Evolutionary conservation across 2,113 vertebrate species (phyloP).

Genomic region (Oreochromis aureus): DNA sequence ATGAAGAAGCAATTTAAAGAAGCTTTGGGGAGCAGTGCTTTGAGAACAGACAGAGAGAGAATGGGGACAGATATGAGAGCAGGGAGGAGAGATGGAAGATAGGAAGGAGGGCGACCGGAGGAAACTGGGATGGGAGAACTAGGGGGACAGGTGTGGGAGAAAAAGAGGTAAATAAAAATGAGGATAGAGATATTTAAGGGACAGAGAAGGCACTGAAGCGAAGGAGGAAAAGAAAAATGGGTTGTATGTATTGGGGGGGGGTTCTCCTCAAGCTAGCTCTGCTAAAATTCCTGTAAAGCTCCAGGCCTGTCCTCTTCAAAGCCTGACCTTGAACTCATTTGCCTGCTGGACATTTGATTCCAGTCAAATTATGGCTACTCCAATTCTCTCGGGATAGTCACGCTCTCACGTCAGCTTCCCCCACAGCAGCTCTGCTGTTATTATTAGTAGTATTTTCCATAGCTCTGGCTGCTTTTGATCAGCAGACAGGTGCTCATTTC

Average conservation of each 20-base stretch:
- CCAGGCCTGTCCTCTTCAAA: not conserved
- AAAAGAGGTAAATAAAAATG: not conserved
- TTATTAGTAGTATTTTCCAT: constrained; percentile 2
- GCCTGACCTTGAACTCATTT: constrained; percentile 14
- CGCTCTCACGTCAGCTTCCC: not conserved
- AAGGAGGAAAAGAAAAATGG: not conserved
- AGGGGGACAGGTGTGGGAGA: constrained; percentile 1
- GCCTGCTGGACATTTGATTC: not conserved
- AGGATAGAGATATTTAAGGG: not conserved
- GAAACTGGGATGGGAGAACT: constrained; percentile 1
- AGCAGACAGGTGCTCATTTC: constrained; percentile 54
- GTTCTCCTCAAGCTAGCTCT: not conserved
- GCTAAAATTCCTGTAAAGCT: not conserved
- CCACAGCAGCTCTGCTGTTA: not conserved
- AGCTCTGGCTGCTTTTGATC: not conserved
- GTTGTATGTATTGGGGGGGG: not conserved
- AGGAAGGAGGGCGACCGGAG: not conserved
- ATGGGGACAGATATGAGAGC: constrained; percentile 47
- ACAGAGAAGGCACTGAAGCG: not conserved
- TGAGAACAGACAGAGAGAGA: constrained; percentile 9
- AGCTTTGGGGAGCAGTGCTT: constrained; percentile 45
- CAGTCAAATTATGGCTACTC: not conserved
- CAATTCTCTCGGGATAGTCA: not conserved
- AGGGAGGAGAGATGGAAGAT: not conserved
- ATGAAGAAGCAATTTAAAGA: constrained; percentile 62